These are phyloP conservation scores for Conistra vaccinii DNA, from an alignment of 2,888 invertebrate genomes.

Conservation along the genomic window DNA sequence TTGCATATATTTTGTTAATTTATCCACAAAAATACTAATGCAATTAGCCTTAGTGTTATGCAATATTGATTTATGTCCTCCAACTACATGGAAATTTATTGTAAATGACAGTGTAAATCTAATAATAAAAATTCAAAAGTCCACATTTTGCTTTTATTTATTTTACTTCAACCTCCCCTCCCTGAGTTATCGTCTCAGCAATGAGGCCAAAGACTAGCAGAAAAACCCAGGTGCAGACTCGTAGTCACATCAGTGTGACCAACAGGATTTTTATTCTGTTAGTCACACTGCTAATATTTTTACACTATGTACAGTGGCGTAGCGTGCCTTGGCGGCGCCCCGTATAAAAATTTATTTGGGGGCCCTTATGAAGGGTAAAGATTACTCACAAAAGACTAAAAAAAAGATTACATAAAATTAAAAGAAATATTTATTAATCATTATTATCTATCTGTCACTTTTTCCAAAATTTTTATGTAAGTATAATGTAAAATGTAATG, in stretches of 20 bases:
- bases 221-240: background rate
- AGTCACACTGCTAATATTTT: too few species aligned
- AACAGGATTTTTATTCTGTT: background rate
- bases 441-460: too few species aligned
- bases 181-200: background rate
- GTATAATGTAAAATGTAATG: too few species aligned
- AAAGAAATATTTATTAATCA: too few species aligned
- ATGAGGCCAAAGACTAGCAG: background rate
- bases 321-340: too few species aligned
- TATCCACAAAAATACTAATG: constrained; percentile 90
- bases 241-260: background rate
- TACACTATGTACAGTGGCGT: too few species aligned
- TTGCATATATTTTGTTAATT: constrained; percentile 90
- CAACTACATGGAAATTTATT: constrained; percentile 91
- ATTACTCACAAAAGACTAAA: too few species aligned
- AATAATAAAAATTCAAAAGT: constrained; percentile 91
- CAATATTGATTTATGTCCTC: constrained; percentile 91
- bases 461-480: too few species aligned
- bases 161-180: constrained; percentile 4
- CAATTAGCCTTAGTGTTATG: constrained; percentile 91
- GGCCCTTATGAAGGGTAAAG: too few species aligned
- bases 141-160: constrained; percentile 81
- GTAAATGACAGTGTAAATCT: constrained; percentile 91
- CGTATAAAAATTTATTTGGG: too few species aligned
- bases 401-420: too few species aligned